Conservation (phyloP, 2,797 vertebrate species). For the Coregonus suidteri region DNA sequence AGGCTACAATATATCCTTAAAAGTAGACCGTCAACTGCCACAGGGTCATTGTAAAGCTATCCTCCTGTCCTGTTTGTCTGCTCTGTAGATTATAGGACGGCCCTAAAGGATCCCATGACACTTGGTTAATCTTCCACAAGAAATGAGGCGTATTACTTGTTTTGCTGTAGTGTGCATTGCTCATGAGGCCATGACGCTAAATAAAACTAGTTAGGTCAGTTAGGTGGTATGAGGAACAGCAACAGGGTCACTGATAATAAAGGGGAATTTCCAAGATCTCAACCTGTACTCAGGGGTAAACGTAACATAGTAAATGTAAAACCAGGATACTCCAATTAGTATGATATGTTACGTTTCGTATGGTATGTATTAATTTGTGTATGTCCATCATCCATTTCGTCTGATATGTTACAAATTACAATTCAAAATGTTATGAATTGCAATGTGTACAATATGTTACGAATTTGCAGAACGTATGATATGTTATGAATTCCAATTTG, state of each 20-base stretch:
- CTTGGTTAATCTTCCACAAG: conserved; percentile 25
- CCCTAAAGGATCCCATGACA: conserved; percentile 46
- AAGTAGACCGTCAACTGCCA: not conserved
- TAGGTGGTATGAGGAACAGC: not conserved
- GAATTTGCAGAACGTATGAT: too few species aligned
- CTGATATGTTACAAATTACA: too few species aligned
- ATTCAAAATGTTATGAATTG: too few species aligned
- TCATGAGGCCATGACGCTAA: conserved; percentile 5
- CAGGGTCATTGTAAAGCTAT: not conserved
- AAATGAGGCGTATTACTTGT: conserved; percentile 3
- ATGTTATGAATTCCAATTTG: too few species aligned
- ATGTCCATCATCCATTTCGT: too few species aligned
- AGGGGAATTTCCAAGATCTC: not conserved
- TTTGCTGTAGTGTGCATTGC: conserved; percentile 14
- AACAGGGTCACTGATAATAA: not conserved
- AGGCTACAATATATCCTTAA: too few species aligned
- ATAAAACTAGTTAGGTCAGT: not conserved
- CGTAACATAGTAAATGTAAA: not conserved
- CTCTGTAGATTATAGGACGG: not conserved
- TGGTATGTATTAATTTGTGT: too few species aligned
- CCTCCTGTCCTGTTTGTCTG: not conserved
- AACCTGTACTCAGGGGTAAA: not conserved
- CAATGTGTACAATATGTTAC: too few species aligned
- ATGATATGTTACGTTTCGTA: too few species aligned
- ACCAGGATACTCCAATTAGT: too few species aligned